Base-by-base conservation (phyloP, 2,797 vertebrate genomes). In the Hypotaenidia philippensis region DNA sequence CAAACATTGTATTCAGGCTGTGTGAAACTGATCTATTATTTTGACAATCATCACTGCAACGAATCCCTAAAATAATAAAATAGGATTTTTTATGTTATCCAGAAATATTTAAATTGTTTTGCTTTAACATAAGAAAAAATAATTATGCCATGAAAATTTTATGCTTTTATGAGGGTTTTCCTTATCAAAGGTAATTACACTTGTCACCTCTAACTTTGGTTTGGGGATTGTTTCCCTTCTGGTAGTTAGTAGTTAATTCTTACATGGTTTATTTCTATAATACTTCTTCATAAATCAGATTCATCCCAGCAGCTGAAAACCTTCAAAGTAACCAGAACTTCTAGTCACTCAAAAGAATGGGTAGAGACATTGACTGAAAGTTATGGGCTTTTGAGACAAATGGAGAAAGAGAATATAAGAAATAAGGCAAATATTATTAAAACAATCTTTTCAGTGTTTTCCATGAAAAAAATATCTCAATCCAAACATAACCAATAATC, bases 51-150 rank as follows among this genome's bases (percentile, higher is more conserved):
- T 74, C 13, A 80, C 9, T 17, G 41, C n/a, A 92, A 90, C 19
- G 92, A 64, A 93, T 44, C 26, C 23, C 36, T 92, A 79, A 82
- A 94, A 92, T 86, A 91, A 79, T 59, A 91, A 70, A 59, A 84
- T 11, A 52, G 11, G 13, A 89, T 4, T 55, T 44, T 88, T 65
- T 63, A 38, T 25, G 19, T 27, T 66, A 40, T 16, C 64, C 22
- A 23, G 8, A 45, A 21, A 41, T 41, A 41, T 41, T 41, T 17
- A 45, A 17, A 1, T 49, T 41, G 61, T 87, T 77, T 75, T 60
- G 76, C 15, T 8, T 25, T 86, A 79, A 29, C 27, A 36, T 64
- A 68, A 61, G 20, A 56, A 74, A 88, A 86, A 74, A 50, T 40
- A 74, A 53, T n/a, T 50, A 87, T 84, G 9, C 5, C 10, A 85